Evolutionary conservation across 2,113 vertebrate species (phyloP), one percentile per base, ranked within the genome.

Genomic region (Corynorhinus townsendii): DNA sequence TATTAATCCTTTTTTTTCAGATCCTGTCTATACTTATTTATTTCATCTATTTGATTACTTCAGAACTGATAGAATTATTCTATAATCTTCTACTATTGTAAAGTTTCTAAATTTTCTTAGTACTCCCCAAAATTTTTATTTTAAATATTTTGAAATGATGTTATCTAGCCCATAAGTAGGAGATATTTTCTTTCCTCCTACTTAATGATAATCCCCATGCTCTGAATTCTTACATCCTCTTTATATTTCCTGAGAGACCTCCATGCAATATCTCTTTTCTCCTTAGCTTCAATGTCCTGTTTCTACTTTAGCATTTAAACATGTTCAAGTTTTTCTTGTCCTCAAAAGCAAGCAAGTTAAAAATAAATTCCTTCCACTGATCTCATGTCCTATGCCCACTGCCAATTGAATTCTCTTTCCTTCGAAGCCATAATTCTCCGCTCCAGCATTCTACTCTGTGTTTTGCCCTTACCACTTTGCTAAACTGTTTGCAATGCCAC

Each of bases 401-500:
- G 19, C 54, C 20, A n/a, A 30, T 10, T 64, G 11, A 43, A 22
- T 10, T 76, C 11, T 68, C 35, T 69, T 76, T 80, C 24, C 15
- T 95, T 91, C n/a, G 4, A 35, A 82, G 56, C 64, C 10, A 11
- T 10, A 82, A 40, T 47, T 68, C 47, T 73, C 24, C 8, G 38
- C 30, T 35, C 38, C 15, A 54, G 28, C 3, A 45, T 15, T 14
- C 8, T 28, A 40, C 19, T 14, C 4, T 87, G 2, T n/a, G 30
- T 45, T 87, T 49, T n/a, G 7, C 3, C 10, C 12, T 35, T 20
- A 45, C 8, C 11, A 49, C 40, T 90, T 56, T 43, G n/a, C 40
- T 69, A 90, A 90, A 43, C 49, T 89, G 28, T 86, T 93, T 95
- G 47, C 82, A 79, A 14, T 26, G 72, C 88, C 94, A 72, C 30